phyloP scores from a whole-genome alignment of 1,140 invertebrate species.

The Bombus balteatus region DNA sequence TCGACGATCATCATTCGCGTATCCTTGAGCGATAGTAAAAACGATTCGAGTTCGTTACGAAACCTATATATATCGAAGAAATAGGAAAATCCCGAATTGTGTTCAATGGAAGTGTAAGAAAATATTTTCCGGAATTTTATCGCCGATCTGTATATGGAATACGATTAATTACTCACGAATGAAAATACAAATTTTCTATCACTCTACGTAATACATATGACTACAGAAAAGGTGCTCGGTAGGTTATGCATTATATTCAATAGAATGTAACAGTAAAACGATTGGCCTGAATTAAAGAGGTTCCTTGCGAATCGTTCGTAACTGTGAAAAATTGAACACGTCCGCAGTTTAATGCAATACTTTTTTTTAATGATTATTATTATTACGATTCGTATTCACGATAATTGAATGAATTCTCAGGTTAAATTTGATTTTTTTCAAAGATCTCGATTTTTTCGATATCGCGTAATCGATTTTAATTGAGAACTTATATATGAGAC shows the following conservation, averaged over 20 bases:
- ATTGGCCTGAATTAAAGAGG: neutral
- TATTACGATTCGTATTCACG: neutral
- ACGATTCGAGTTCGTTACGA: neutral
- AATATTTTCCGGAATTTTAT: neutral
- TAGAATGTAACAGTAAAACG: neutral
- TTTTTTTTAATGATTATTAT: neutral
- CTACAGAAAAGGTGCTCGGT: neutral
- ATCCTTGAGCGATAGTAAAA: neutral
- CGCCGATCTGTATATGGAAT: neutral
- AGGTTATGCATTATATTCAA: neutral
- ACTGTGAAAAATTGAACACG: constrained; percentile 21
- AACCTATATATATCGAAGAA: neutral
- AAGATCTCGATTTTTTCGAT: neutral
- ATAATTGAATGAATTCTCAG: neutral
- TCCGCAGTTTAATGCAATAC: neutral
- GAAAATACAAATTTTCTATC: constrained; percentile 4
- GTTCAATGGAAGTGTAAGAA: neutral
- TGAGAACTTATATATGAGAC: neutral
- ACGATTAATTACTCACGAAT: neutral
- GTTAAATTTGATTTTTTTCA: neutral
- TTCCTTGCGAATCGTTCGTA: neutral
- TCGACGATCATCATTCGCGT: neutral
- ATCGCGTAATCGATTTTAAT: neutral
- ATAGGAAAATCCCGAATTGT: neutral
- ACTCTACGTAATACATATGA: neutral